phyloP scores from a whole-genome alignment of 1,140 invertebrate genomes.

The Cataglyphis hispanica region DNA sequence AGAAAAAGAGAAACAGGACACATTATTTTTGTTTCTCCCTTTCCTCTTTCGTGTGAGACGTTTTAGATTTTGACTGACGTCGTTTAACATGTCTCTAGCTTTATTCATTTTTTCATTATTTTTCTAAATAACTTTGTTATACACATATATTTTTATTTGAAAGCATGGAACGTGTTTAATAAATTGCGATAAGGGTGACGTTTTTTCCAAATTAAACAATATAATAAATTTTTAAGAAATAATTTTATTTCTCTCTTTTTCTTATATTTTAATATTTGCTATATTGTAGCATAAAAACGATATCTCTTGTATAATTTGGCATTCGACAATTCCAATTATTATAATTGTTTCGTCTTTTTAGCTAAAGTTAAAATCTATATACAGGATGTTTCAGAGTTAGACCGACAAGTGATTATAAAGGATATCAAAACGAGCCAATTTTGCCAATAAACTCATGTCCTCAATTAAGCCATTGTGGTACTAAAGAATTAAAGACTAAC shows the following conservation, averaged over 20 bases:
- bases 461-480: too few species aligned
- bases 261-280: neutral
- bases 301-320: too few species aligned
- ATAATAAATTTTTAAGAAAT: neutral
- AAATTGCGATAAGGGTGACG: neutral
- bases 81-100: constrained; percentile 13
- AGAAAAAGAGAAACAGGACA: neutral
- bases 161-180: neutral
- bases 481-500: too few species aligned
- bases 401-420: too few species aligned
- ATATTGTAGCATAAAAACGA: neutral
- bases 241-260: neutral
- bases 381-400: too few species aligned
- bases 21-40: constrained; percentile 16
- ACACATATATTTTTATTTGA: neutral
- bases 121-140: neutral
- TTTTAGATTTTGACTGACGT: constrained; percentile 21
- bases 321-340: neutral
- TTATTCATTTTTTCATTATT: neutral
- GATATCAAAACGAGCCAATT: too few species aligned
- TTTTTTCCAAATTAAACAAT: neutral
- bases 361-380: neutral
- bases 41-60: neutral
- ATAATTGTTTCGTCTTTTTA: neutral
- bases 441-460: too few species aligned